Conservation (phyloP, 2,797 vertebrate species). For the Amazona finschi region DNA sequence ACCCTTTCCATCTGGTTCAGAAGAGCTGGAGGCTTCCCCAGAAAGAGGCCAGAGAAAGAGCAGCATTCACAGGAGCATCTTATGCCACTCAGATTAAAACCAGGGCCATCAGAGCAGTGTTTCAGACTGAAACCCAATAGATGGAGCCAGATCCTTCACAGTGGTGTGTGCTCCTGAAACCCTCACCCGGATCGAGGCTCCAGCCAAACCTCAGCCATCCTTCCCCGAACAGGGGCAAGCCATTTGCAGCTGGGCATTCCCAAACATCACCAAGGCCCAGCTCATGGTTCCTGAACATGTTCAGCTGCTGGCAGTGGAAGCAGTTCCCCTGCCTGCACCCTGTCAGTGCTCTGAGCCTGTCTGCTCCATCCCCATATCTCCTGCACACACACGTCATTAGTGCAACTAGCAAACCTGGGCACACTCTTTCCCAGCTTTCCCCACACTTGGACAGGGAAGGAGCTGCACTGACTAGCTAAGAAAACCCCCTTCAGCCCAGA, state of each 20-base stretch:
- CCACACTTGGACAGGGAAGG: not conserved
- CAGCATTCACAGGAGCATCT: not conserved
- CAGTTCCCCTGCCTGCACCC: not conserved
- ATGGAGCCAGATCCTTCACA: not conserved
- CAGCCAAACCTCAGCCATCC: not conserved
- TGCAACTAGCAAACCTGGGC: not conserved
- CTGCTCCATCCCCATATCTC: not conserved
- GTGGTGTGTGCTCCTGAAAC: not conserved
- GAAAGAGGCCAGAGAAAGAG: not conserved
- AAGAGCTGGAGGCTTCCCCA: conserved; percentile 2
- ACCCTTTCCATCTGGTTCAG: conserved; percentile 32
- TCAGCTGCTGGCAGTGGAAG: not conserved
- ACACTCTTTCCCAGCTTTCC: not conserved
- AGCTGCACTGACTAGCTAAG: not conserved
- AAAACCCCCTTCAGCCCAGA: not conserved
- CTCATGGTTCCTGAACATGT: not conserved
- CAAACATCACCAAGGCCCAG: fast-evolving
- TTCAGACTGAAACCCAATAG: not conserved
- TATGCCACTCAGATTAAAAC: not conserved
- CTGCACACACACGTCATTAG: not conserved
- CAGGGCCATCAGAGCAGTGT: not conserved
- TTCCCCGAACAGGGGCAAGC: not conserved
- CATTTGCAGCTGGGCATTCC: not conserved
- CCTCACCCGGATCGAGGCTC: not conserved
- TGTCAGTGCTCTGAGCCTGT: not conserved